A percentile compares a stretch with the other conserved stretches of the same genome.
These are phyloP conservation scores for Heliothis peltigera DNA, from an alignment of 2,888 invertebrate species.

Conservation along the genomic window DNA sequence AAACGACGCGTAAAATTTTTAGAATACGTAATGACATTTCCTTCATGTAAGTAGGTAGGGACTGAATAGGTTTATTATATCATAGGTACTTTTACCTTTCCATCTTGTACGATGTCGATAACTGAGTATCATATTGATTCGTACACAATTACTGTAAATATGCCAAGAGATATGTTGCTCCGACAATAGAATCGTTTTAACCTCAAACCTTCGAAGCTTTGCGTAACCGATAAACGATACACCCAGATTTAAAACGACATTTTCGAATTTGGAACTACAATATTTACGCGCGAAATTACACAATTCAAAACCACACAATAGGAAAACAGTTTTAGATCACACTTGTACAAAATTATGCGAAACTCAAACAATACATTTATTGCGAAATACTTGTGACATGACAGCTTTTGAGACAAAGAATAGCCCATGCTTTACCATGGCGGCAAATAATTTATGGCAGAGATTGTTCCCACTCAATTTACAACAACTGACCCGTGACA, in stretches of 20 bases:
- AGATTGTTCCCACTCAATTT: conserved; percentile 66
- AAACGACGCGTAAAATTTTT: conserved; percentile 63
- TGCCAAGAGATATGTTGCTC: conserved; percentile 6
- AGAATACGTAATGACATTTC: conserved; percentile 65
- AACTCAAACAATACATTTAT: conserved; percentile 42
- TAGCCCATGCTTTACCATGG: conserved; percentile 26
- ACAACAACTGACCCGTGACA: conserved; percentile 76
- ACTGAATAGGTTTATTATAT: conserved; percentile 39
- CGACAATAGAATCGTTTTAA: conserved; percentile 16
- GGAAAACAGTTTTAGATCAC: conserved; percentile 46
- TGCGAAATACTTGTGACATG: conserved; percentile 28
- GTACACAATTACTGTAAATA: conserved; percentile 27
- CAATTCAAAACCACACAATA: conserved; percentile 32
- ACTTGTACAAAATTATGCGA: conserved; percentile 35
- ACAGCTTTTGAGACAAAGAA: conserved; percentile 44
- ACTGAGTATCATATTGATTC: conserved; percentile 28
- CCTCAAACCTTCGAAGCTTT: conserved; percentile 7
- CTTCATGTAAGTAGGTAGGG: conserved; percentile 19
- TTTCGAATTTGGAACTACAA: conserved; percentile 26
- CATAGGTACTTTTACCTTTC: conserved; percentile 25
- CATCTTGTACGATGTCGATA: conserved; percentile 32
- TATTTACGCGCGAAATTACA: conserved; percentile 18
- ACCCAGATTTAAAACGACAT: conserved; percentile 8
- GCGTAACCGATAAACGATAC: conserved; percentile 13
- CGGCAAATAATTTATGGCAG: conserved; percentile 44